A percentile compares a stretch with the other conserved stretches of the same genome.
Conservation (phyloP, 2,113 vertebrate genomes). For the Odocoileus hemionus region DNA sequence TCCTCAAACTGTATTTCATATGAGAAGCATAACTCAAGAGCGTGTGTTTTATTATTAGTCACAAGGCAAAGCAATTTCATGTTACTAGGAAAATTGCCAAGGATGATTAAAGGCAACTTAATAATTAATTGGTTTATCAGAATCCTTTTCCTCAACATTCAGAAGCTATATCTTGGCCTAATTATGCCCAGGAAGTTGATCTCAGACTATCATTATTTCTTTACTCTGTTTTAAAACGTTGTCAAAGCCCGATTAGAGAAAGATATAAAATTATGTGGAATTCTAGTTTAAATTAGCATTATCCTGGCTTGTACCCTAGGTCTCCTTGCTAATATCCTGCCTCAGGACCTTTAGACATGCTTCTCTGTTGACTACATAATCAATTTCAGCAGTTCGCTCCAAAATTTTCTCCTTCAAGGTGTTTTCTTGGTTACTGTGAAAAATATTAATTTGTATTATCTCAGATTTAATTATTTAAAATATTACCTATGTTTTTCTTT, state of each 20-base stretch:
- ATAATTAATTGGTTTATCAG: conserved; percentile 30
- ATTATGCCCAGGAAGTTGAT: neutral
- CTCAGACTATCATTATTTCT: neutral
- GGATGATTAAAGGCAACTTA: neutral
- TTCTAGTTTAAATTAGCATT: neutral
- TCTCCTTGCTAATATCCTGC: neutral
- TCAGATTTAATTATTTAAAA: neutral
- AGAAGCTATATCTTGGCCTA: neutral
- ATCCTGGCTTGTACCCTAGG: neutral
- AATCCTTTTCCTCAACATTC: neutral
- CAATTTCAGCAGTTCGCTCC: neutral
- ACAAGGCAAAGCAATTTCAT: conserved; percentile 10
- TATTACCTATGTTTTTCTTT: neutral
- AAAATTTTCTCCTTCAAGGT: neutral
- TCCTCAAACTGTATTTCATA: neutral
- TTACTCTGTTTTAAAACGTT: conserved; percentile 4
- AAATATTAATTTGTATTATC: neutral
- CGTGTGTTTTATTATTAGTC: neutral
- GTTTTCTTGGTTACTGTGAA: neutral
- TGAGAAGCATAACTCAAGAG: conserved; percentile 3
- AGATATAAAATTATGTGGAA: neutral
- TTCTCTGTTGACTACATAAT: neutral
- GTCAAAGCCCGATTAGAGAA: neutral
- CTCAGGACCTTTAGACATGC: neutral
- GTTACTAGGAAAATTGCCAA: neutral